Conservation (phyloP, 2,888 invertebrate species). For the Sepioteuthis lessoniana region DNA sequence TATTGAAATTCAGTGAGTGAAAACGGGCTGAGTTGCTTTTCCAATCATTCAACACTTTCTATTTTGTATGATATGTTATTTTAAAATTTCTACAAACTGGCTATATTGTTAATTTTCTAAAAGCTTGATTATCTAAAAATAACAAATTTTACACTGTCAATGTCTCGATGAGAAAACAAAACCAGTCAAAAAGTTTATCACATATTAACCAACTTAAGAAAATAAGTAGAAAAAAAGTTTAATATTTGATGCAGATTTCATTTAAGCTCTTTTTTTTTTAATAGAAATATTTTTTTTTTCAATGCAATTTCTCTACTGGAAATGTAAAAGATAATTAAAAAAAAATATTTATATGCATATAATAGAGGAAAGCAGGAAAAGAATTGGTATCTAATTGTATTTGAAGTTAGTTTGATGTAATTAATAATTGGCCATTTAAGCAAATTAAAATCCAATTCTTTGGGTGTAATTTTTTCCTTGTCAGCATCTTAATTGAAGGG, state of each 20-base stretch:
- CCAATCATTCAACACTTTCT: no score
- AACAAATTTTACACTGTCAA: not conserved
- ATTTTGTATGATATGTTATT: no score
- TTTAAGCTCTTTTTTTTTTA: not conserved
- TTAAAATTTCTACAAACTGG: not conserved
- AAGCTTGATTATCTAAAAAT: not conserved
- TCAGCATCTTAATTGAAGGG: not conserved
- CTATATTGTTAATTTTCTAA: not conserved
- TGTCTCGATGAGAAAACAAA: no score
- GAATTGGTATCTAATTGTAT: not conserved
- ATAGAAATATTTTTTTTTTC: not conserved
- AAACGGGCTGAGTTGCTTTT: no score
- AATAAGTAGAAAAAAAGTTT: not conserved
- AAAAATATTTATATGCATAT: not conserved
- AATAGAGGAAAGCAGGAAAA: not conserved
- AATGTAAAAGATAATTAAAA: not conserved
- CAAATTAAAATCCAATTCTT: not conserved
- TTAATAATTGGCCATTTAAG: conserved; percentile 1
- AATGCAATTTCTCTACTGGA: not conserved
- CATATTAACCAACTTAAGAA: no score
- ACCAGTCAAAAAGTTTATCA: not conserved
- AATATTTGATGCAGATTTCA: not conserved
- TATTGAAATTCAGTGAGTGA: no score
- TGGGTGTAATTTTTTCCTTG: not conserved
- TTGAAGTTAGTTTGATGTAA: conserved; percentile 16